Base-by-base conservation (phyloP, 2,797 vertebrate species). In the Microchirus variegatus region DNA sequence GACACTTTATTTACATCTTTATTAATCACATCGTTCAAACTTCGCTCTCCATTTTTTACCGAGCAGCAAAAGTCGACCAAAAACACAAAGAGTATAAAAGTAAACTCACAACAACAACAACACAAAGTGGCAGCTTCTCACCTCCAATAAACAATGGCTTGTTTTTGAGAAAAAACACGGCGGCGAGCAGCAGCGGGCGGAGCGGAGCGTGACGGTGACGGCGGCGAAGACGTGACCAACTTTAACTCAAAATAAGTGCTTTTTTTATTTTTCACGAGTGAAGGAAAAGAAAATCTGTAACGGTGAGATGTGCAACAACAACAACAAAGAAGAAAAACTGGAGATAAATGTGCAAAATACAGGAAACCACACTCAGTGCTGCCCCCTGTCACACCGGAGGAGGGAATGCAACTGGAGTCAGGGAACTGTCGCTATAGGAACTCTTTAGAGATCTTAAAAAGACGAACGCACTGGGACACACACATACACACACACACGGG, bases 1-100 rank as follows among this genome's bases (percentile, higher is more conserved):
- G 67, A 77, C 73, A 89, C 81, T 90, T 90, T 85, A 87, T 89
- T 90, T 84, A 84, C 47, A 87, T 87, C 90, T 93, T 93, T 93
- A 93, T 93, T 93, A 85, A 71, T 88, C 75, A 83, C 63, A 87
- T 65, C 41, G 15, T 72, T 77, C 76, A 59, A 77, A 57, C 35
- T 76, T 64, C 43, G 54, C 61, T 59, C 63, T 79, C n/a, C 5
- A 77, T 53, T 71, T 56, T 77, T 22, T 22, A n/a, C 2, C 47
- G 67, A 87, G 75, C 65, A 85, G 81, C 78, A 86, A 80, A 87
- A 88, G 83, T 78, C 13, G n/a, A 85, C 62, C 79, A 16, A 22
- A 46, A 11, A 18, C 45, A 75, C 78, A 81, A 36, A 63, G 63
- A 58, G 82, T 70, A 68, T 73, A 85, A 83, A 80, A 81, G 63